Base-by-base conservation (phyloP, 2,797 vertebrate genomes). In the Triplophysa yarkandensis region DNA sequence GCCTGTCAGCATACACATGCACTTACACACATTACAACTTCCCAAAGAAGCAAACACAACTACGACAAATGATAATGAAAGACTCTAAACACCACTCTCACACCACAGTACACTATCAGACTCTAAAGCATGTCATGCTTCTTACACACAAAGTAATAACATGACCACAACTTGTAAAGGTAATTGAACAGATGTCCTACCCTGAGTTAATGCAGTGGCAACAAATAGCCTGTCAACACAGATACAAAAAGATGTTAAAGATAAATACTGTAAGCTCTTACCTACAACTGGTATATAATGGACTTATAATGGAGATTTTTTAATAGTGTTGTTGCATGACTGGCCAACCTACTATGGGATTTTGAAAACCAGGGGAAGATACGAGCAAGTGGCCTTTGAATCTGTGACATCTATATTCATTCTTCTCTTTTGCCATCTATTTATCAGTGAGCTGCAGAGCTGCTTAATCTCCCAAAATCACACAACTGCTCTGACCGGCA, bases 401-500 rank as follows among this genome's bases (percentile, higher is more conserved):
- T 68, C 8, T 2, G 11, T 21, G 39, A 67, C 70, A 65, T 68
- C 63, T 58, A 58, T 34, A 58, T 60, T 46, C 67, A 77, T 76
- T 75, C 64, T 54, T 71, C 58, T 68, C 69, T 34, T 61, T 75
- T 76, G 78, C 76, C 72, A 73, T 65, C 54, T 23, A 44, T 64
- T 82, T 80, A 80, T 82, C 78, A 57, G 44, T 50, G 44, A 50
- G 61, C 75, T 62, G 46, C 78, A 82, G 78, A 71, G 57, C 23
- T 52, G 68, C 68, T 73, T 57, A 32, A 7, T 41, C 28, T 71
- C 43, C 58, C 57, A 77, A 68, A 46, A 27, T 73, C 58, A 28
- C 54, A 68, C 44, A 62, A 71, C 74, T 68, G 77, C 72, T 69
- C 36, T 76, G 71, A 66, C 63, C 57, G 74, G 34, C 64, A 68